These are phyloP conservation scores for Martes martes DNA, from an alignment of 2,113 vertebrate species.

Conservation along the genomic window DNA sequence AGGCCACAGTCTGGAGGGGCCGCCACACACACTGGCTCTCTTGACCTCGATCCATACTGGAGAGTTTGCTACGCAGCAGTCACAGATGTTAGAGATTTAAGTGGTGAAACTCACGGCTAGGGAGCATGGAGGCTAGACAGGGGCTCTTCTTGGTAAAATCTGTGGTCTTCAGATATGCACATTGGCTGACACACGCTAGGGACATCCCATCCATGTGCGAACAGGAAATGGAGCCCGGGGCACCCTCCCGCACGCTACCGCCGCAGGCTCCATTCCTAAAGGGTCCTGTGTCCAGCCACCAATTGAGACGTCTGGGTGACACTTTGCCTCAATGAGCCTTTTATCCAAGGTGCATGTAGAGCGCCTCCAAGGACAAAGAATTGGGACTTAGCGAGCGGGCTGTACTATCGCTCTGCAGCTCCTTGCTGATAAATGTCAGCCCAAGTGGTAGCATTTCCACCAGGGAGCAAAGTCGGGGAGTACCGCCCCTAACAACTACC, in stretches of 20 bases:
- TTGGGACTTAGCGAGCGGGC: neutral
- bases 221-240: accelerated
- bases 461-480: neutral
- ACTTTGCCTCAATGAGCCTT: neutral
- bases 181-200: no score
- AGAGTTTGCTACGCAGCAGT: neutral
- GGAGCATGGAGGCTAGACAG: neutral
- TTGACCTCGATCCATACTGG: neutral
- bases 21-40: neutral
- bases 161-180: neutral
- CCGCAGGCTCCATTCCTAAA: neutral
- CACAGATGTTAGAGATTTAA: neutral
- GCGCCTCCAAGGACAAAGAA: neutral
- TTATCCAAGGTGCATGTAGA: neutral
- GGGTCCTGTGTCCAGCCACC: neutral
- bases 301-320: neutral
- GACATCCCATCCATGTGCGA: neutral
- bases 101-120: no score
- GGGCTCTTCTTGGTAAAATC: neutral
- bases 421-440: neutral
- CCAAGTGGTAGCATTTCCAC: neutral
- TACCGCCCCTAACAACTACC: no score
- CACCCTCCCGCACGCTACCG: accelerated
- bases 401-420: neutral
- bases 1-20: neutral